These are phyloP conservation scores for Catamblyrhynchus diadema DNA, from an alignment of 2,797 vertebrate species.

Conservation along the genomic window DNA sequence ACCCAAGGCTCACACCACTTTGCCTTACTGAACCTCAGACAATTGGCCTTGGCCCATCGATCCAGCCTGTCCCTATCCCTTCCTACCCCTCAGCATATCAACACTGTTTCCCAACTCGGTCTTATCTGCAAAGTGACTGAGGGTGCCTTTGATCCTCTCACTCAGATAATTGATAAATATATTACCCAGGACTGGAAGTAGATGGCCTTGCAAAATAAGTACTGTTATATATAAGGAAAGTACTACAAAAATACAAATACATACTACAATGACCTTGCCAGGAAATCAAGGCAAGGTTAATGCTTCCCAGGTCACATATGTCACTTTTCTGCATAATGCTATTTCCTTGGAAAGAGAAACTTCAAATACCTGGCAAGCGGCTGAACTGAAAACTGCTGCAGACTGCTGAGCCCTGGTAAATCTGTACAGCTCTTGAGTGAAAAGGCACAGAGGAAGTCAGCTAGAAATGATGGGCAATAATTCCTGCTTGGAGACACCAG, in stretches of 20 bases:
- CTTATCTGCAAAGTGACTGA: not conserved
- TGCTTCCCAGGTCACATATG: not conserved
- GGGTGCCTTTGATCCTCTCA: not conserved
- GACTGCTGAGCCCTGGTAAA: not conserved
- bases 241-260: not conserved
- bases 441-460: not conserved
- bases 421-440: rapidly evolving
- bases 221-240: not conserved
- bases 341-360: not conserved
- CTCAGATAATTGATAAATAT: not conserved
- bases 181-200: not conserved
- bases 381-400: not conserved
- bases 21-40: not conserved
- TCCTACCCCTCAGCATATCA: not conserved
- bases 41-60: rapidly evolving
- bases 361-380: not conserved
- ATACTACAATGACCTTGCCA: not conserved
- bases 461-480: not conserved
- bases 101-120: rapidly evolving
- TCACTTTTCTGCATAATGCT: not conserved
- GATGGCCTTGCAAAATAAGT: not conserved
- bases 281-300: not conserved
- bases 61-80: not conserved
- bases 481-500: not conserved
- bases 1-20: not conserved